These are phyloP conservation scores for Phylloscopus collybita DNA, from an alignment of 2,797 vertebrate genomes.

Conservation along the genomic window DNA sequence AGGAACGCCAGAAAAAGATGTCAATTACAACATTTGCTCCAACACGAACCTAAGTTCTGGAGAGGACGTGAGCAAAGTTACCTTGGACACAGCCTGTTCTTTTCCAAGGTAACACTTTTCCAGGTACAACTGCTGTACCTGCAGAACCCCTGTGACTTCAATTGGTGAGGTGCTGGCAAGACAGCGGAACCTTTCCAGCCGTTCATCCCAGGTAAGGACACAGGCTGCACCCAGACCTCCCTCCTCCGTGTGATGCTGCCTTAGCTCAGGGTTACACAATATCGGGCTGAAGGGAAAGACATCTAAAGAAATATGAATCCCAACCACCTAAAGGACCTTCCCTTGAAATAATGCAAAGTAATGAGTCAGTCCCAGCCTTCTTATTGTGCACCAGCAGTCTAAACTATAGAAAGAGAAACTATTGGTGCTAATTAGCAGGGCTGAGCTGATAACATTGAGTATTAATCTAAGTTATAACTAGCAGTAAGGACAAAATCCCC, in stretches of 20 bases:
- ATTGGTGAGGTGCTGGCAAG: accelerated
- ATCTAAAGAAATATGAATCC: neutral
- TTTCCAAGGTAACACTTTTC: neutral
- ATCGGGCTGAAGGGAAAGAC: neutral
- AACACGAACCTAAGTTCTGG: neutral
- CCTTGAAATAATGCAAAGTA: neutral
- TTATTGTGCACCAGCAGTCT: too few species aligned
- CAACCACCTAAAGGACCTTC: neutral
- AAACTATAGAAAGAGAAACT: too few species aligned
- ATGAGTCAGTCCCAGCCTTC: neutral
- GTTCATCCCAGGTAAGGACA: accelerated
- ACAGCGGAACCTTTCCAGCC: neutral
- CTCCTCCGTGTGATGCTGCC: neutral
- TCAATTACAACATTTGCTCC: neutral
- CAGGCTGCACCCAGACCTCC: neutral
- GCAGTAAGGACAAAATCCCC: neutral
- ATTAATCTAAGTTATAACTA: neutral
- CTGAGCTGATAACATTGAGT: neutral
- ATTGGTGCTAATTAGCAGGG: neutral
- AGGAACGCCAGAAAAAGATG: neutral
- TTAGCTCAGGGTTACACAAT: accelerated
- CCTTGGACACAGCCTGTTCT: neutral
- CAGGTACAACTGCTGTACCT: too few species aligned
- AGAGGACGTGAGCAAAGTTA: accelerated
- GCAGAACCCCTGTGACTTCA: neutral